Base-by-base conservation (phyloP, 2,888 invertebrate species). In the Stegana nigrithorax region DNA sequence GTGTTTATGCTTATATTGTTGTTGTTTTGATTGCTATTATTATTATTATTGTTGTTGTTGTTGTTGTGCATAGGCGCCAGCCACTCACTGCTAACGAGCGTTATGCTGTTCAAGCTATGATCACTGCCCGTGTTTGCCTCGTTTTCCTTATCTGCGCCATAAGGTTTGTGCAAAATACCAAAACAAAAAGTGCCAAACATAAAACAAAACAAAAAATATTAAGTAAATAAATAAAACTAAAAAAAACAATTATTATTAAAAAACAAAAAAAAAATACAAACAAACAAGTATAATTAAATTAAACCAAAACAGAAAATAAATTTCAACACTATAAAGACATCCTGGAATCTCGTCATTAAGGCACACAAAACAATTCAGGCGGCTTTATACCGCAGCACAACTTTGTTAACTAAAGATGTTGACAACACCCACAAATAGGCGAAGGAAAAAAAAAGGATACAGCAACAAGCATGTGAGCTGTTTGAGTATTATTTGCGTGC, bases 71-170 rank as follows among this genome's bases (percentile, higher is more conserved):
- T 75, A n/a, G 73, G 72, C 51, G 73, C 64, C 53, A 71, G 62
- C 71, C 77, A 74, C 60, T 83, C 83, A 67, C 76, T 82, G 71
- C 73, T 78, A 47, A 81, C 69, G 65, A 78, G 67, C 19, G 78
- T 80, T 29, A 79, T 77, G 61, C 67, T 73, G 66, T 82, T 82
- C 63, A 81, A 65, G 65, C 73, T 80, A 59, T 74, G 70, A 42
- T 75, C 76, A 53, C 75, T 78, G 50, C 47, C 47, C 63, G 60
- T 67, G 60, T 71, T 67, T 23, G 71, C 67, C 29, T 74, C 79
- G 19, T 17, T 19, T 5, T 70, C 67, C 27, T 64, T 61, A 63
- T 77, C 77, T 77, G 47, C n/a, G n/a, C n/a, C n/a, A n/a, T n/a
- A n/a, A n/a, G n/a, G 26, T 6, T 51, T 23, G 10, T 45, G 19